Evolutionary conservation across 2,113 vertebrate genomes (phyloP).

Genomic region (Gopherus evgoodei): DNA sequence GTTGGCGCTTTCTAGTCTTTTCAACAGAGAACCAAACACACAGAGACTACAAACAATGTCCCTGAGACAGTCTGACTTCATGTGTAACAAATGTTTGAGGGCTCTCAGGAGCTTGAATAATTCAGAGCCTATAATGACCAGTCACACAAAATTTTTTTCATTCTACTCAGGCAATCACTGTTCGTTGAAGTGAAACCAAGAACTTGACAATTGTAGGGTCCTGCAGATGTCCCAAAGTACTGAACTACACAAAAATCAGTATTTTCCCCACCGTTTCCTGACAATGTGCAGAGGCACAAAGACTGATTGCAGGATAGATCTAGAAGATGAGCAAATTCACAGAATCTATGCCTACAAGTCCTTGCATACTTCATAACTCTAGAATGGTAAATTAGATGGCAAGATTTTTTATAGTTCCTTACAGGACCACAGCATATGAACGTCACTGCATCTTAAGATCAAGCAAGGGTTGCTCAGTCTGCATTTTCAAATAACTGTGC

Average conservation of each 20-base stretch:
- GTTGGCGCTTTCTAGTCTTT: neutral
- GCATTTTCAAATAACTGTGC: neutral
- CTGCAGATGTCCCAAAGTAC: neutral
- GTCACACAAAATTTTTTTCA: accelerated
- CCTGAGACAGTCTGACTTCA: neutral
- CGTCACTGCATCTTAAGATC: neutral
- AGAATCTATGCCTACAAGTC: neutral
- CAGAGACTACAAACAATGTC: neutral
- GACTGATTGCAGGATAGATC: neutral
- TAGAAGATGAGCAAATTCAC: neutral
- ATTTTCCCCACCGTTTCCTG: neutral
- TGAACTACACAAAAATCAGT: neutral
- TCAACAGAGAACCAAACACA: accelerated
- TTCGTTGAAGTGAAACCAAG: neutral
- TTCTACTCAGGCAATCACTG: neutral
- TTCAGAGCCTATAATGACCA: accelerated
- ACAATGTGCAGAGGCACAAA: neutral
- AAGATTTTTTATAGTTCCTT: neutral
- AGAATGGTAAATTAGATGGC: neutral
- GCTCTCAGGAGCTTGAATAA: neutral
- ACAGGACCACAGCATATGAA: neutral
- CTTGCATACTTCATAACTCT: neutral
- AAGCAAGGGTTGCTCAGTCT: neutral
- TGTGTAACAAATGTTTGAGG: neutral
- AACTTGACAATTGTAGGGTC: neutral